Evolutionary conservation across 2,888 invertebrate genomes (phyloP).

Genomic region (Allophyes oxyacanthae): DNA sequence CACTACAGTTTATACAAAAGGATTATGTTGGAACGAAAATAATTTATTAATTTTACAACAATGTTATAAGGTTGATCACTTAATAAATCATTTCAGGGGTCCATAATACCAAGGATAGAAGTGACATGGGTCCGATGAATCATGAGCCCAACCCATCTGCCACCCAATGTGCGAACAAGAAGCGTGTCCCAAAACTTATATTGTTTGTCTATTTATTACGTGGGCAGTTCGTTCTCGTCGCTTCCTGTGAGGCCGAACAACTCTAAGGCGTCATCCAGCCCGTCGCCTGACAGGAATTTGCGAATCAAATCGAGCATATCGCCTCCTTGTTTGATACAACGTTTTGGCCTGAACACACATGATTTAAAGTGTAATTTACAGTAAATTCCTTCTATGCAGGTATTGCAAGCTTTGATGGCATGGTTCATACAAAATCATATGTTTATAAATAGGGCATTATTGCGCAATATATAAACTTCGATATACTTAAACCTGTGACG

Average conservation of each 20-base stretch:
- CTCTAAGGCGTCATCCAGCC: slow-evolving; percentile 76
- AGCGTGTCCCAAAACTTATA: slow-evolving; percentile 65
- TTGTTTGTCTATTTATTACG: slow-evolving; percentile 69
- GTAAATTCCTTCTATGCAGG: not conserved
- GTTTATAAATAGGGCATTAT: not conserved
- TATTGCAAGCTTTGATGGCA: no score
- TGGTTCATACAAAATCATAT: not conserved
- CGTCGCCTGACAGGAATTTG: slow-evolving; percentile 81
- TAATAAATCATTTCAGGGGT: slow-evolving; percentile 35
- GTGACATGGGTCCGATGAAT: slow-evolving; percentile 54
- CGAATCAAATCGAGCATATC: slow-evolving; percentile 77
- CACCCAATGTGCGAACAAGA: slow-evolving; percentile 65
- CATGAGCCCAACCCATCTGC: slow-evolving; percentile 66
- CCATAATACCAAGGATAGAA: slow-evolving; percentile 41
- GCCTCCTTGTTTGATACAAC: slow-evolving; percentile 69
- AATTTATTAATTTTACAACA: slow-evolving; percentile 33
- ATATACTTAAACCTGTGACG: not conserved
- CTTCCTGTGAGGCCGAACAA: slow-evolving; percentile 75
- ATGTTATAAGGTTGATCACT: slow-evolving; percentile 28
- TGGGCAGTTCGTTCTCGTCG: slow-evolving; percentile 74
- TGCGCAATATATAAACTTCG: no score
- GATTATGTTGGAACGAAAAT: slow-evolving; percentile 26
- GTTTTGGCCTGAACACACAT: slow-evolving; percentile 79
- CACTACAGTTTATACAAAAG: slow-evolving; percentile 46
- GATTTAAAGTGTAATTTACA: slow-evolving; percentile 34